phyloP scores from a whole-genome alignment of 2,888 invertebrate genomes.

The Diarsia dahlii region DNA sequence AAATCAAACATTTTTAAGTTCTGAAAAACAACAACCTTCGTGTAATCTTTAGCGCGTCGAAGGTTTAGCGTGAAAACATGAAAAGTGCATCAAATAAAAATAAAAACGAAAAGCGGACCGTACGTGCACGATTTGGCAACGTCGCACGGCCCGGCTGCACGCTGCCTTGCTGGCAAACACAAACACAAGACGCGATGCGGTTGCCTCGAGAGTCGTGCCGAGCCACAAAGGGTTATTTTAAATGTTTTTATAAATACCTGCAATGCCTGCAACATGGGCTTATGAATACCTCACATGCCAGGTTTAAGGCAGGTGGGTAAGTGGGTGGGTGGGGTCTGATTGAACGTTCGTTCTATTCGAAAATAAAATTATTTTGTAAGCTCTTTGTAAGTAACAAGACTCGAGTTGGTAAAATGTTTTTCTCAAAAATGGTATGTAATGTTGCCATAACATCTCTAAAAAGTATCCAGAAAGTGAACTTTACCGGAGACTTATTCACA shows the following conservation, averaged over 20 bases:
- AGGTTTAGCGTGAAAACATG: slow-evolving; percentile 56
- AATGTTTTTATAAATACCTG: slow-evolving; percentile 46
- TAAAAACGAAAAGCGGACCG: slow-evolving; percentile 24
- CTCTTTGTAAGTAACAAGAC: background rate
- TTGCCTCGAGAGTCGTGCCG: slow-evolving; percentile 46
- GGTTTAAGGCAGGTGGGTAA: slow-evolving; percentile 21
- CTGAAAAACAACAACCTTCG: slow-evolving; percentile 30
- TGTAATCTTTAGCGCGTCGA: slow-evolving; percentile 37
- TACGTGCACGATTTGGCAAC: slow-evolving; percentile 67
- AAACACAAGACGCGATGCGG: slow-evolving; percentile 57
- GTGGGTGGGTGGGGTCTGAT: background rate
- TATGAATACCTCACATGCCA: slow-evolving; percentile 34
- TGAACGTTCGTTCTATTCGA: background rate
- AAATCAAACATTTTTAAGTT: slow-evolving; percentile 23
- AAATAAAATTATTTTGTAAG: background rate
- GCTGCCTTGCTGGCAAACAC: slow-evolving; percentile 30
- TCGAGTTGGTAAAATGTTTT: no score
- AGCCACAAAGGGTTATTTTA: slow-evolving; percentile 48
- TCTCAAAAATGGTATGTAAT: no score
- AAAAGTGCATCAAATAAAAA: slow-evolving; percentile 61
- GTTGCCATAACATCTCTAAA: no score
- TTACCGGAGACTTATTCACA: no score
- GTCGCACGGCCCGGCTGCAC: slow-evolving; percentile 48
- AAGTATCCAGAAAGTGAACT: no score
- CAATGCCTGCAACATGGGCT: slow-evolving; percentile 29